Conservation (phyloP, 2,888 invertebrate species). For the Ophion costatus region DNA sequence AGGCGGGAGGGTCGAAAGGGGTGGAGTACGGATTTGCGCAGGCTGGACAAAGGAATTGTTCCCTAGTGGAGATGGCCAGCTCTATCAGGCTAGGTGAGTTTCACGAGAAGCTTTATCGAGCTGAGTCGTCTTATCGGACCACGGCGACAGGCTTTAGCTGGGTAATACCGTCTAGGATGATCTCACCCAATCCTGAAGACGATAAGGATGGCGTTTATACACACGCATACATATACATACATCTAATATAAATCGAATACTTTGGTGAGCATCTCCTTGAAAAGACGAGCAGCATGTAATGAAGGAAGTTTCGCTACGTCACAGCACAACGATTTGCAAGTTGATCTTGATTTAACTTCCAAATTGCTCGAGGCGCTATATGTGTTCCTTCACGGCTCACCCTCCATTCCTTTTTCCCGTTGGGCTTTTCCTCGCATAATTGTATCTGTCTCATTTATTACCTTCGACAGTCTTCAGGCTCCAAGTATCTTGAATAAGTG, state of each 20-base stretch:
- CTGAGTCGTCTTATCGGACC: conserved; percentile 47
- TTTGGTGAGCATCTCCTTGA: conserved; percentile 43
- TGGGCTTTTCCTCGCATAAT: background rate
- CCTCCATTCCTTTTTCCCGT: conserved; percentile 24
- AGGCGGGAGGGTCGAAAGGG: background rate
- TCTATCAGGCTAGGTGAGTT: conserved; percentile 30
- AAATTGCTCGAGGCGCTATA: conserved; percentile 67
- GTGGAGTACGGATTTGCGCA: background rate
- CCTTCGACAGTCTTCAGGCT: background rate
- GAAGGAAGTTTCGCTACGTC: conserved; percentile 62
- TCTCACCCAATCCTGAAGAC: conserved; percentile 33
- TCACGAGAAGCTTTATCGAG: conserved; percentile 48
- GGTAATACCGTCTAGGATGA: conserved; percentile 29
- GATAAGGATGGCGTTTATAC: conserved; percentile 12
- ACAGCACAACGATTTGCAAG: conserved; percentile 72
- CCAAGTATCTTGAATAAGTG: background rate
- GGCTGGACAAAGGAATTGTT: conserved; percentile 15
- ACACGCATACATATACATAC: background rate
- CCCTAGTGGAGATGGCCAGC: conserved; percentile 13
- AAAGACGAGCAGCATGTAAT: conserved; percentile 55
- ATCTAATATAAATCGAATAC: conserved; percentile 29
- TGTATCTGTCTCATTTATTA: background rate
- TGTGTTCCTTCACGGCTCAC: conserved; percentile 16
- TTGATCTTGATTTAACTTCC: conserved; percentile 76
- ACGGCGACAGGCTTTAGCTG: conserved; percentile 43